These are phyloP conservation scores for Leptobrachium leishanense DNA, from an alignment of 2,113 vertebrate species.

Conservation along the genomic window DNA sequence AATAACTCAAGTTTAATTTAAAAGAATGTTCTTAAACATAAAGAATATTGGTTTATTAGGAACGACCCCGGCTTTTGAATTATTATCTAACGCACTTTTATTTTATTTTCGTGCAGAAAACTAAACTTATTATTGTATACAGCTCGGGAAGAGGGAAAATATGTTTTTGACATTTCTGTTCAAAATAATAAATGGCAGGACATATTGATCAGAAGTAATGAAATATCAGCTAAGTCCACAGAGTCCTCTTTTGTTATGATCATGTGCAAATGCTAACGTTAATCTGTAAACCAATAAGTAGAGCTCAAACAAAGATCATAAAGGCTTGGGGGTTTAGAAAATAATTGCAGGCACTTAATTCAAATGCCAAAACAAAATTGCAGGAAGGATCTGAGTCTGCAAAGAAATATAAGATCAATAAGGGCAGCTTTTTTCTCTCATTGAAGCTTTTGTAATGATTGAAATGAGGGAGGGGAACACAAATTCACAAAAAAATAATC, in stretches of 20 bases:
- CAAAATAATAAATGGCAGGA: constrained; percentile 55
- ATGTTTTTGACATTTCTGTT: constrained; percentile 39
- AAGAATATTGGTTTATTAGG: not conserved
- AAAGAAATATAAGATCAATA: constrained; percentile 65
- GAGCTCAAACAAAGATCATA: constrained; percentile 54
- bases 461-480: not conserved
- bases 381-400: constrained; percentile 52
- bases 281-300: constrained; percentile 61
- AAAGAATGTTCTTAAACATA: not conserved
- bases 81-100: not conserved
- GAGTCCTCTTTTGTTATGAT: constrained; percentile 57
- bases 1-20: too few relatives aligned
- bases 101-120: not conserved
- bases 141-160: not conserved
- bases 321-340: constrained; percentile 54
- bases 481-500: constrained; percentile 16
- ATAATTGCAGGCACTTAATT: constrained; percentile 56
- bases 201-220: constrained; percentile 51
- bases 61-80: not conserved
- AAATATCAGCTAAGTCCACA: constrained; percentile 52
- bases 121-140: not conserved
- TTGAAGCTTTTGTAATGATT: constrained; percentile 44
- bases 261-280: constrained; percentile 63
- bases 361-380: constrained; percentile 62
- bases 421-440: constrained; percentile 32